These are phyloP conservation scores for Exephanes ischioxanthus DNA, from an alignment of 2,888 invertebrate genomes.

Conservation along the genomic window DNA sequence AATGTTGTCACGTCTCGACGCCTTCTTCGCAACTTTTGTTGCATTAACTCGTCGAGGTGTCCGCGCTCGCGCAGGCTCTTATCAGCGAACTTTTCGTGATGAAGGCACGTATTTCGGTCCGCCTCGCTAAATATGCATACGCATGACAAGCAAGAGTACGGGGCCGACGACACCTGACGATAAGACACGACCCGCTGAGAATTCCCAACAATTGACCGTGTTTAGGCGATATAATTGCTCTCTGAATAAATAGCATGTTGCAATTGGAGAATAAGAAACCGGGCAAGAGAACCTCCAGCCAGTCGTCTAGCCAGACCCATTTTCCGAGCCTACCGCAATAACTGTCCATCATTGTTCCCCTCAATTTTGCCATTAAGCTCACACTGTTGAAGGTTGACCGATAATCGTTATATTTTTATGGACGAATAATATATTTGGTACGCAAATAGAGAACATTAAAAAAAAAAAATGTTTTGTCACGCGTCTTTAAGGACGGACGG, in stretches of 20 bases:
- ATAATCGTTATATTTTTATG: background rate
- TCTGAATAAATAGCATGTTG: background rate
- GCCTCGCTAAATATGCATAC: background rate
- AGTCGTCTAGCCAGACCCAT: background rate
- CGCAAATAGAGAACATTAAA: background rate
- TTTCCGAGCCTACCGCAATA: background rate
- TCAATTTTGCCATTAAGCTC: background rate
- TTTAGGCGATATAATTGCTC: slow-evolving; percentile 10
- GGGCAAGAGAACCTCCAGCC: background rate
- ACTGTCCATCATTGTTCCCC: background rate
- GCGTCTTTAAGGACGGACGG: background rate
- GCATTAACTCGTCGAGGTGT: background rate
- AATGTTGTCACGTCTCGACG: background rate
- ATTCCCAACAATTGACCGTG: slow-evolving; percentile 29
- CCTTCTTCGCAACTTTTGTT: background rate
- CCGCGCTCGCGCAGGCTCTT: background rate
- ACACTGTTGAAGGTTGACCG: too few relatives aligned
- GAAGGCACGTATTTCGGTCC: slow-evolving; percentile 44
- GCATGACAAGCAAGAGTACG: slow-evolving; percentile 7
- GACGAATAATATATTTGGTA: background rate
- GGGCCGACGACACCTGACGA: slow-evolving; percentile 46
- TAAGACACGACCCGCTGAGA: slow-evolving; percentile 37
- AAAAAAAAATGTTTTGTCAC: background rate
- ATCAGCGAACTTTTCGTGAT: slow-evolving; percentile 32
- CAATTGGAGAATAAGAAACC: background rate